These are phyloP conservation scores for Colaptes auratus DNA, from an alignment of 2,113 vertebrate species.

Conservation along the genomic window DNA sequence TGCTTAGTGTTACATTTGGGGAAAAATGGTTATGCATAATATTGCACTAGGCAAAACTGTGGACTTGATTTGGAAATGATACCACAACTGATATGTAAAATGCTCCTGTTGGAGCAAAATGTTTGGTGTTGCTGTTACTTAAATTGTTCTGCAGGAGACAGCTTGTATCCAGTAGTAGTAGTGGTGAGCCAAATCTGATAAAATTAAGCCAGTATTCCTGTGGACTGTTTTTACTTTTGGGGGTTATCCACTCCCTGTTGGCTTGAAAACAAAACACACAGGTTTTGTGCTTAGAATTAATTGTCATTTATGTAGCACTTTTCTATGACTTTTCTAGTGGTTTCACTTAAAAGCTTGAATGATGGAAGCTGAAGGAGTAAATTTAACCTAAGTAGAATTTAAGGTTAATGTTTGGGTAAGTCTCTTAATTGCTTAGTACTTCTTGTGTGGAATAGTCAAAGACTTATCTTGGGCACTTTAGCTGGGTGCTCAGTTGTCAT, in stretches of 20 bases:
- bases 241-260: not conserved
- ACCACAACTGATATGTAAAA: not conserved
- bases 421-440: not conserved
- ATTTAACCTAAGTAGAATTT: not conserved
- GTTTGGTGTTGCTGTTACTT: not conserved
- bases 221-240: not conserved
- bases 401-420: not conserved
- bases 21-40: not conserved
- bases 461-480: not conserved
- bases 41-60: not conserved
- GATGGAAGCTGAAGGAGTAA: not conserved
- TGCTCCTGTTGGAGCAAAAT: not conserved
- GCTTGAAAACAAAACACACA: not conserved
- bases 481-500: not conserved
- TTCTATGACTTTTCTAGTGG: not conserved
- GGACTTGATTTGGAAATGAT: not conserved
- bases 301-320: not conserved
- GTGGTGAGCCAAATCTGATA: not conserved
- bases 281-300: not conserved
- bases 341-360: not conserved
- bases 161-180: not conserved
- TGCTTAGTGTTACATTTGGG: not conserved
- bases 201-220: not conserved
- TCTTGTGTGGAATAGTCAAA: constrained; percentile 23
- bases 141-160: not conserved